These are phyloP conservation scores for Parus major DNA, from an alignment of 2,113 vertebrate species.

Conservation along the genomic window DNA sequence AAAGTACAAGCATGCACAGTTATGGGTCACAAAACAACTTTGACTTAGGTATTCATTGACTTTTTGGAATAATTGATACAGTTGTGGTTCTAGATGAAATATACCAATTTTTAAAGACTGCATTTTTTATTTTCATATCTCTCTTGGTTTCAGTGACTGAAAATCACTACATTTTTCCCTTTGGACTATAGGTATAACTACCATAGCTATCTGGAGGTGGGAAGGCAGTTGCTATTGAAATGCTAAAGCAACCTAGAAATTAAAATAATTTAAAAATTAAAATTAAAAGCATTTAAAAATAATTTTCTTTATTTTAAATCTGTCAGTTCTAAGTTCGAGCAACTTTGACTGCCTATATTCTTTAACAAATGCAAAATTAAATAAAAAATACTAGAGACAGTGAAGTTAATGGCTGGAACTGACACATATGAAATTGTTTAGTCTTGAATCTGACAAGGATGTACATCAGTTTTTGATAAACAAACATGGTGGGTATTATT, in stretches of 20 bases:
- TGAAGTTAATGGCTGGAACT: conserved; percentile 1
- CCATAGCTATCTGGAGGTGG: background rate
- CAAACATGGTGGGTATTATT: conserved; percentile 13
- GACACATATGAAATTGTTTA: conserved; percentile 16
- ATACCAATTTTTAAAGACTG: background rate
- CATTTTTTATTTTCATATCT: background rate
- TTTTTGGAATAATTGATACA: background rate
- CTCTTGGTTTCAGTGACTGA: background rate
- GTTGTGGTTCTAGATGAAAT: background rate
- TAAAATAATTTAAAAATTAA: background rate
- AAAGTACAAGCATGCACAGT: background rate
- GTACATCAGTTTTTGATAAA: conserved; percentile 33
- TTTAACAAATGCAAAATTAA: conserved; percentile 10
- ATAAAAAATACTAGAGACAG: background rate
- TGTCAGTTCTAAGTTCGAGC: background rate
- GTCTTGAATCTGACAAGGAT: conserved; percentile 33
- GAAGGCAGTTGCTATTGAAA: background rate
- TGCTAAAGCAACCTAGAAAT: background rate
- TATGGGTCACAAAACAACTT: background rate
- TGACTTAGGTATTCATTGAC: background rate
- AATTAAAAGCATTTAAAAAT: background rate
- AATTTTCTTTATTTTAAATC: background rate
- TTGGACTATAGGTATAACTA: background rate
- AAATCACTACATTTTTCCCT: background rate
- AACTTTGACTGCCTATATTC: background rate